Evolutionary conservation across 2,113 vertebrate genomes (phyloP).

Genomic region (Salminus brasiliensis): DNA sequence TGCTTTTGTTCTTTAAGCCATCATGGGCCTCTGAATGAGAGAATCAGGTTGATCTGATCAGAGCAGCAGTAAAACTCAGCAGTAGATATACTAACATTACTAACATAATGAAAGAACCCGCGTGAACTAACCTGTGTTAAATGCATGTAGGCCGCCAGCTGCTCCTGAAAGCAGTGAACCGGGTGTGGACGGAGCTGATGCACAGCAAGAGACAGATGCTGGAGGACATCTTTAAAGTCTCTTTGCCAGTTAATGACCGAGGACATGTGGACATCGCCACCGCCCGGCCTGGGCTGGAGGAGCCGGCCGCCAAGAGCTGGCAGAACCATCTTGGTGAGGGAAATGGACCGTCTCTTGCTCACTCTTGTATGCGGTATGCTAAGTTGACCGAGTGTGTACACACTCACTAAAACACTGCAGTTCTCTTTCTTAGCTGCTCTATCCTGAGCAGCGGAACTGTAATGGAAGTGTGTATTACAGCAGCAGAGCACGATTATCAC

Average conservation of each 20-base stretch:
- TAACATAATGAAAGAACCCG: not conserved
- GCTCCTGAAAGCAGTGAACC: conserved; percentile 94
- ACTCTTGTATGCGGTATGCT: too few relatives aligned
- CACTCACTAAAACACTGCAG: too few relatives aligned
- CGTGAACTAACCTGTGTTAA: not conserved
- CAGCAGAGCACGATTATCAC: too few relatives aligned
- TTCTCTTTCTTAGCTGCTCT: too few relatives aligned
- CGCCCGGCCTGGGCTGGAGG: conserved; percentile 88
- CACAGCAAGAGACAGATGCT: conserved; percentile 94
- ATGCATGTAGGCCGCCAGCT: conserved; percentile 89
- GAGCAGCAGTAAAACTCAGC: too few relatives aligned
- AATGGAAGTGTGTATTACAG: not conserved
- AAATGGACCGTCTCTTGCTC: not conserved
- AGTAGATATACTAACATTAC: too few relatives aligned
- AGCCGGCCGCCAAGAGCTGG: conserved; percentile 93
- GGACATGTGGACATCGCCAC: conserved; percentile 92
- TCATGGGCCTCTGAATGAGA: too few relatives aligned
- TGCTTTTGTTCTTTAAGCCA: too few relatives aligned
- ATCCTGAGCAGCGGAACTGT: not conserved
- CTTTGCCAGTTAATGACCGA: conserved; percentile 90
- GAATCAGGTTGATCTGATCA: too few relatives aligned
- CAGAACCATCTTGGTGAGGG: conserved; percentile 93
- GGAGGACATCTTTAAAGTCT: conserved; percentile 95
- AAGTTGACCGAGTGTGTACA: too few relatives aligned
- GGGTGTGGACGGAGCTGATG: conserved; percentile 98